Percentiles rank a stretch among this genome's conserved stretches.
Conservation (phyloP, 1,140 invertebrate genomes). For the Leptinotarsa lineolata region DNA sequence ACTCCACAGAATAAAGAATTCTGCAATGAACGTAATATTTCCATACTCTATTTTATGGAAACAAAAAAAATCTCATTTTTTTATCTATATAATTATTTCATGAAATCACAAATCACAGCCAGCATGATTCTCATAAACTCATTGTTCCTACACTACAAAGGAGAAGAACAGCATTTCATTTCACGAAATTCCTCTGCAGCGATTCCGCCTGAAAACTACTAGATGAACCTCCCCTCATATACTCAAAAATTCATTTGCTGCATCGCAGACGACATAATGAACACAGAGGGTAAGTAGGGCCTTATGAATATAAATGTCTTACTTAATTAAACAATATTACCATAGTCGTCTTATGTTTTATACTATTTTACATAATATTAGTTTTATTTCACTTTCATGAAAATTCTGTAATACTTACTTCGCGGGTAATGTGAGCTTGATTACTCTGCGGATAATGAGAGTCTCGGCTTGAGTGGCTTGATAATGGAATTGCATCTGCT, state of each 20-base stretch:
- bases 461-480: neutral
- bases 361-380: conserved; percentile 7
- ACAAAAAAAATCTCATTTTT: no score
- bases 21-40: no score
- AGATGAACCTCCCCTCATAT: neutral
- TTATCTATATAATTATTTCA: no score
- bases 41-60: no score
- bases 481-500: neutral
- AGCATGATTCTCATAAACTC: no score
- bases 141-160: no score
- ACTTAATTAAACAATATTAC: conserved; percentile 2
- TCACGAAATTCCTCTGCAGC: no score
- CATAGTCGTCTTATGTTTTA: conserved; percentile 8
- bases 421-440: neutral
- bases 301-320: conserved; percentile 9
- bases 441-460: neutral
- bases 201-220: no score
- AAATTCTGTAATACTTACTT: neutral
- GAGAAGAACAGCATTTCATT: no score
- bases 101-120: no score
- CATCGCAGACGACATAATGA: conserved; percentile 1
- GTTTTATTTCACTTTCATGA: conserved; percentile 6
- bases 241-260: conserved; percentile 3
- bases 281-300: neutral
- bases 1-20: no score